Conservation (phyloP, 2,797 vertebrate genomes). For the Pterois miles region DNA sequence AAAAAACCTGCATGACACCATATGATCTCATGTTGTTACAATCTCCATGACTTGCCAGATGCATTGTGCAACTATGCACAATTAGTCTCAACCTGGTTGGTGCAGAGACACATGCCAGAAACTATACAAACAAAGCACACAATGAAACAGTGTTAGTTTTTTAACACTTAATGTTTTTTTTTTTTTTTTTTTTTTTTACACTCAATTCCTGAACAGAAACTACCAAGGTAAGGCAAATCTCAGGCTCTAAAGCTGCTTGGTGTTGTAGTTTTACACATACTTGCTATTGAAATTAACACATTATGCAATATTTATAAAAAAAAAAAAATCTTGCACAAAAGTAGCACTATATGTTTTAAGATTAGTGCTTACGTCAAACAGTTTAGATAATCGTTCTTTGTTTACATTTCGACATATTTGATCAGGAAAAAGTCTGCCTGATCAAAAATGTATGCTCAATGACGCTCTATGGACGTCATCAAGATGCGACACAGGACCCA, state of each 20-base stretch:
- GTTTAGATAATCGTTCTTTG: neutral
- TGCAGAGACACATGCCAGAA: neutral
- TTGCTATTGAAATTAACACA: neutral
- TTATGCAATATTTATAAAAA: neutral
- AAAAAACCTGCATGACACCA: neutral
- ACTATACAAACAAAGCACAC: neutral
- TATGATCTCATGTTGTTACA: neutral
- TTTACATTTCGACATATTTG: slow-evolving; percentile 19
- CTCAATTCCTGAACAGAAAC: neutral
- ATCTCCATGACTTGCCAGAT: neutral
- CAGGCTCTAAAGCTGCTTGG: neutral
- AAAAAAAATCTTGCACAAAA: neutral
- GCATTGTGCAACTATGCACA: neutral
- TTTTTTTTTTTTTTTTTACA: neutral
- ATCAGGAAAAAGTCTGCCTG: too few relatives aligned
- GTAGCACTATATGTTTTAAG: neutral
- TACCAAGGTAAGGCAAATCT: neutral
- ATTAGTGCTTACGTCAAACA: too few relatives aligned
- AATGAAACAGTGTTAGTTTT: too few relatives aligned
- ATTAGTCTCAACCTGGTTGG: neutral
- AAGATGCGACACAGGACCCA: slow-evolving; percentile 14
- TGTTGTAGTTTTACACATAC: too few relatives aligned
- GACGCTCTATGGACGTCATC: slow-evolving; percentile 13
- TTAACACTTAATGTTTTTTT: neutral
- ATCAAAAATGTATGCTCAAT: too few relatives aligned